Evolutionary conservation across 2,797 vertebrate genomes (phyloP).

Genomic region (Pangasius krempfi): DNA sequence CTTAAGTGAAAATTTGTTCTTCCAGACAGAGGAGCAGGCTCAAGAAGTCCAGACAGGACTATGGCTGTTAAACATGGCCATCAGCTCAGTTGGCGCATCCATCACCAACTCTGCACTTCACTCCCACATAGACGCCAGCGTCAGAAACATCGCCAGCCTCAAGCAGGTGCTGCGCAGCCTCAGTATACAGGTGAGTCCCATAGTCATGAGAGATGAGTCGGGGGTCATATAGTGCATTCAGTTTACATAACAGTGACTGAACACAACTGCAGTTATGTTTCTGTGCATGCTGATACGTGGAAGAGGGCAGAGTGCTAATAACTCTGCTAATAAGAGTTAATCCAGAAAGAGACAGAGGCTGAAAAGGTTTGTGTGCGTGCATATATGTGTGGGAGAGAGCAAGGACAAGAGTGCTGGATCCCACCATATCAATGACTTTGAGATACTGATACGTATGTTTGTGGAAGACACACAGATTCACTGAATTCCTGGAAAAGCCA

Average conservation of each 20-base stretch:
- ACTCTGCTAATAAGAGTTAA: constrained; percentile 4
- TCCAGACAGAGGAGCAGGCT: constrained; percentile 74
- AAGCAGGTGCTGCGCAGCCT: constrained; percentile 80
- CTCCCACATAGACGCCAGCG: constrained; percentile 76
- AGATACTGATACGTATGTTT: constrained; percentile 45
- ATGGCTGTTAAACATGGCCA: constrained; percentile 77
- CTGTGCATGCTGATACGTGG: background rate
- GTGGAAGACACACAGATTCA: constrained; percentile 48
- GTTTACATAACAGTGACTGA: background rate
- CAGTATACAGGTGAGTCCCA: constrained; percentile 78
- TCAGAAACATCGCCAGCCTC: constrained; percentile 80
- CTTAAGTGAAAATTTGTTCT: constrained; percentile 13
- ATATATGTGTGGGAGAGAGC: constrained; percentile 2
- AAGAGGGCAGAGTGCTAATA: constrained; percentile 7
- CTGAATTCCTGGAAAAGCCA: constrained; percentile 47
- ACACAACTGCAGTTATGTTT: background rate
- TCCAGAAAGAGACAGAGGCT: background rate
- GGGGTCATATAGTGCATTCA: background rate
- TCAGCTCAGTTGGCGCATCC: constrained; percentile 70
- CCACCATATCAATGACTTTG: constrained; percentile 29
- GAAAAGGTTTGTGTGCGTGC: constrained; percentile 2
- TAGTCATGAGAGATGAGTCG: background rate
- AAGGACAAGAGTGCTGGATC: constrained; percentile 19
- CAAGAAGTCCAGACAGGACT: constrained; percentile 83
- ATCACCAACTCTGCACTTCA: constrained; percentile 74